Percentiles rank a stretch among this genome's conserved stretches.
phyloP scores from a whole-genome alignment of 53 echinoderm and acorn worm genomes.

The Echinarachnius parma region DNA sequence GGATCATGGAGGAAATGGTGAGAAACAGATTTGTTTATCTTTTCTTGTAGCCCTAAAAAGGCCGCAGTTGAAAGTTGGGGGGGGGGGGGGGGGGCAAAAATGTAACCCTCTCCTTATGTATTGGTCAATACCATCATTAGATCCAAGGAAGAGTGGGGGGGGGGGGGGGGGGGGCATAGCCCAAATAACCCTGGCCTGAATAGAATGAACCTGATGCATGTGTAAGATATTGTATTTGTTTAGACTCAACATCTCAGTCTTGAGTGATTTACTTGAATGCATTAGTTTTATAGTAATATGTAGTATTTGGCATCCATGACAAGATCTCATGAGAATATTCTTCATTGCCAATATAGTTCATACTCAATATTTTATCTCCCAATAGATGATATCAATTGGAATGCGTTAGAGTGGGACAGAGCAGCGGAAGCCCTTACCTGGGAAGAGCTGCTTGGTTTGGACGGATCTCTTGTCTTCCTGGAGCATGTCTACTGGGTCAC shows the following conservation, averaged over 20 bases:
- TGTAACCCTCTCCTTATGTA: no score
- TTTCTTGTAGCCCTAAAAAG: not conserved
- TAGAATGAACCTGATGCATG: no score
- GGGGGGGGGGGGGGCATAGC: no score
- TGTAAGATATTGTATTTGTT: no score
- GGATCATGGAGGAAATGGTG: conserved; percentile 77
- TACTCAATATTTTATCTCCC: conserved; percentile 10
- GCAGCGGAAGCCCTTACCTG: conserved; percentile 97
- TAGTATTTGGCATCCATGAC: not conserved
- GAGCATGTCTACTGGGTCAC: conserved; percentile 99
- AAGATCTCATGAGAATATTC: not conserved
- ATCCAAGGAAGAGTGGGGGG: no score
- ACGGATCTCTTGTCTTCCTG: conserved; percentile 96
- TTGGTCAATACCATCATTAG: no score
- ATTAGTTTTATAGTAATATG: no score
- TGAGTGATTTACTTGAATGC: no score
- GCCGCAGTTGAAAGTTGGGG: not conserved
- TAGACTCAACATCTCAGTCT: no score
- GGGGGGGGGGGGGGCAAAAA: not conserved
- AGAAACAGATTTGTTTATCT: not conserved
- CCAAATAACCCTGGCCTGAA: no score
- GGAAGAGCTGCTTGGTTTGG: conserved; percentile 96
- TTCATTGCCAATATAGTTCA: not conserved
- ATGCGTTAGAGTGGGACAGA: conserved; percentile 98
- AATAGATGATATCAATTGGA: conserved; percentile 97